phyloP scores from a whole-genome alignment of 2,888 invertebrate species.

The Morpho helenor region DNA sequence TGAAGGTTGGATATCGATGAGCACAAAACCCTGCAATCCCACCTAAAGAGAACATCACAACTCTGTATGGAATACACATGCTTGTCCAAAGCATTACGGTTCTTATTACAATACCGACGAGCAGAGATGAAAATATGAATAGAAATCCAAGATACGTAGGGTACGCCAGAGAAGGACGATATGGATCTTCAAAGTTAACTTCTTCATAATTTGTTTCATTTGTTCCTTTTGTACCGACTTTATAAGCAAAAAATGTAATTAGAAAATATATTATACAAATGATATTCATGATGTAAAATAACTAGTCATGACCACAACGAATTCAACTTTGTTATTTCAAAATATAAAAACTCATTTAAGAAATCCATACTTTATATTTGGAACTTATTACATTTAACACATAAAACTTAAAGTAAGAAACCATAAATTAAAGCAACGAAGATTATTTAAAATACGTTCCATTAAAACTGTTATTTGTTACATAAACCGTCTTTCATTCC shows the following conservation, averaged over 20 bases:
- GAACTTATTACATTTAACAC: too few species aligned
- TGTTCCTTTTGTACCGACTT: slow-evolving; percentile 1
- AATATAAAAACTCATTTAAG: background rate
- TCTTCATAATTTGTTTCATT: slow-evolving; percentile 9
- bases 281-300: slow-evolving; percentile 26
- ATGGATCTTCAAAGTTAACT: slow-evolving; percentile 18
- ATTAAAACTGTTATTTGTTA: too few species aligned
- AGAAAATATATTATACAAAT: slow-evolving; percentile 17
- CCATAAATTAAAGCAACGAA: too few species aligned
- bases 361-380: too few species aligned
- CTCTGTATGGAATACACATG: slow-evolving; percentile 54
- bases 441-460: too few species aligned
- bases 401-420: too few species aligned
- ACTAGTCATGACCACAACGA: slow-evolving; percentile 35
- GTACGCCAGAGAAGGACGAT: slow-evolving; percentile 46
- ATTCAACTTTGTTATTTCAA: background rate
- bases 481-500: too few species aligned
- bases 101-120: slow-evolving; percentile 56
- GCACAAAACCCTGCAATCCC: slow-evolving; percentile 59
- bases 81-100: slow-evolving; percentile 54
- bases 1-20: slow-evolving; percentile 46
- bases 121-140: slow-evolving; percentile 51
- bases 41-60: slow-evolving; percentile 61
- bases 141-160: slow-evolving; percentile 50
- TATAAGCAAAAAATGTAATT: slow-evolving; percentile 4